A percentile compares a stretch with the other conserved stretches of the same genome.
Conservation (phyloP, 2,797 vertebrate genomes). For the Gadopsis marmoratus region DNA sequence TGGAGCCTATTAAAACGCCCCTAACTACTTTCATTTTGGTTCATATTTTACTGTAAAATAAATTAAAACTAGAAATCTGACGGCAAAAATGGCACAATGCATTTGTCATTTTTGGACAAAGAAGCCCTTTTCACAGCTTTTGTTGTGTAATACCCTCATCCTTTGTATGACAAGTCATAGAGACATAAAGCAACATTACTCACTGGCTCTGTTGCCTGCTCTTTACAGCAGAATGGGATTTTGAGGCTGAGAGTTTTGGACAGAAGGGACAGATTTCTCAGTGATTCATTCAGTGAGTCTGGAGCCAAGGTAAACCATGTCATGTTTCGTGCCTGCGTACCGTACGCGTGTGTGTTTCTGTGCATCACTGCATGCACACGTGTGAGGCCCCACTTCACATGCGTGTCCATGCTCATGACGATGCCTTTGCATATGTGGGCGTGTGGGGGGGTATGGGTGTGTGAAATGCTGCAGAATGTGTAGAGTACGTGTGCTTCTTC, state of each 20-base stretch:
- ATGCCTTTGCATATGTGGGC: slow-evolving; percentile 33
- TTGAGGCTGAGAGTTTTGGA: slow-evolving; percentile 65
- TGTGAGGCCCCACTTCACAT: slow-evolving; percentile 39
- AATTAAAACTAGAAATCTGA: neutral
- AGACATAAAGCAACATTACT: slow-evolving; percentile 34
- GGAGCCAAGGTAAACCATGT: slow-evolving; percentile 73
- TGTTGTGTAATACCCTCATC: slow-evolving; percentile 12
- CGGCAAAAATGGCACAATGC: neutral
- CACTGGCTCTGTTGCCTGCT: slow-evolving; percentile 38
- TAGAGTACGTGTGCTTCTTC: slow-evolving; percentile 27
- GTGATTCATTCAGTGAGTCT: slow-evolving; percentile 73
- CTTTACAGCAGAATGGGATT: slow-evolving; percentile 51
- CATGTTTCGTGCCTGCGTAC: slow-evolving; percentile 47
- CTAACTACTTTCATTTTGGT: neutral
- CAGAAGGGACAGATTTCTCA: slow-evolving; percentile 71
- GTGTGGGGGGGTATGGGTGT: slow-evolving; percentile 29
- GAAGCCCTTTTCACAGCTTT: neutral
- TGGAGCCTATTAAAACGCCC: slow-evolving; percentile 4
- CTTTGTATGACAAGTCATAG: slow-evolving; percentile 21
- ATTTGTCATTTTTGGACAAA: neutral
- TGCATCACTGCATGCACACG: slow-evolving; percentile 12
- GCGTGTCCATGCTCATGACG: slow-evolving; percentile 13
- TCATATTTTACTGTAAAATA: neutral
- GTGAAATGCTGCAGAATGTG: slow-evolving; percentile 48
- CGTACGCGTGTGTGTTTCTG: slow-evolving; percentile 12